Conservation (phyloP, 2,888 invertebrate genomes). For the Pandemis heparana region DNA sequence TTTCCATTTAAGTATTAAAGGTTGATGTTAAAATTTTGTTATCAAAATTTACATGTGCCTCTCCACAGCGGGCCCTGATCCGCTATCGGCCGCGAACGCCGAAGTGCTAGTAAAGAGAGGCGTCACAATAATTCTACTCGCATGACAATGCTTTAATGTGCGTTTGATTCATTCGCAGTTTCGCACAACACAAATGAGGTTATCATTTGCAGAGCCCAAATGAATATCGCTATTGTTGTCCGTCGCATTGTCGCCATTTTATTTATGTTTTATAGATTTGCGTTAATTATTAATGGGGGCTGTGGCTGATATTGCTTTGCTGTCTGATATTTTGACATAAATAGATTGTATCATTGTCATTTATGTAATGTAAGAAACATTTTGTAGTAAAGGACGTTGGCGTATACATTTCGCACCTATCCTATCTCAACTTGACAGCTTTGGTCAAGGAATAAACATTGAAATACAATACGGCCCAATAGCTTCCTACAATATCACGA, state of each 20-base stretch:
- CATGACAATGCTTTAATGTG: conserved; percentile 84
- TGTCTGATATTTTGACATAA: conserved; percentile 13
- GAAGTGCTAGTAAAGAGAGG: conserved; percentile 80
- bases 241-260: conserved; percentile 55
- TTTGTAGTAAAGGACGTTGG: background rate
- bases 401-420: no score
- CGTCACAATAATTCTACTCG: conserved; percentile 84
- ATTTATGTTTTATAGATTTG: conserved; percentile 47
- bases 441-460: no score
- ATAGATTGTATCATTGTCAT: background rate
- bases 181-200: conserved; percentile 76
- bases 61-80: conserved; percentile 54
- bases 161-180: conserved; percentile 81
- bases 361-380: background rate
- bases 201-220: conserved; percentile 77
- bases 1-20: background rate
- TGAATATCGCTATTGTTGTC: conserved; percentile 76
- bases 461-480: no score
- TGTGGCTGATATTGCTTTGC: conserved; percentile 40
- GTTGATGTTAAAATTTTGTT: conserved; percentile 2
- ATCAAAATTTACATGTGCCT: conserved; percentile 18
- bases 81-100: conserved; percentile 65
- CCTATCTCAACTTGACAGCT: no score
- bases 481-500: no score
- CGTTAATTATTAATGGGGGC: conserved; percentile 49